Evolutionary conservation across 2,113 vertebrate species (phyloP).

Genomic region (Eclectus roratus): DNA sequence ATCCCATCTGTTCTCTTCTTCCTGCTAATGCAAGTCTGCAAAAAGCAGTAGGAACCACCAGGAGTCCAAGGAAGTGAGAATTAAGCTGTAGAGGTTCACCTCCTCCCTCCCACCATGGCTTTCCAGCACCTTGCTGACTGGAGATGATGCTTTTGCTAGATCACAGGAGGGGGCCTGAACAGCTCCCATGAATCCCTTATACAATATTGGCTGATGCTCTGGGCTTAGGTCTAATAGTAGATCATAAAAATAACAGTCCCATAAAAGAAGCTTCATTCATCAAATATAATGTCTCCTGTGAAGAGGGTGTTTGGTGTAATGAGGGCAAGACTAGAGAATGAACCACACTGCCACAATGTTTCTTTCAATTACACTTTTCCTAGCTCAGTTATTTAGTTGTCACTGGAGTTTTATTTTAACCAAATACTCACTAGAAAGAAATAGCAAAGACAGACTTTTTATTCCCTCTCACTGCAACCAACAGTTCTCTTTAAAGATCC

Average conservation of each 20-base stretch:
- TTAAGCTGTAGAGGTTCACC: neutral
- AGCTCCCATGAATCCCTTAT: neutral
- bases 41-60: neutral
- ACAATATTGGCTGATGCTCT: neutral
- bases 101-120: neutral
- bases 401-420: neutral
- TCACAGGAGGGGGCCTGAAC: neutral
- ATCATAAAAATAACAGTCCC: neutral
- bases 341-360: neutral
- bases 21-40: neutral
- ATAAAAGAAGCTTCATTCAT: neutral
- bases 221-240: neutral
- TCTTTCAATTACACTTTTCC: neutral
- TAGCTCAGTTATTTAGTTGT: neutral
- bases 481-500: neutral
- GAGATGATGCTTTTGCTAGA: neutral
- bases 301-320: neutral
- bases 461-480: neutral
- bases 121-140: neutral
- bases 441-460: neutral
- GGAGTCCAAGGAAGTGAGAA: neutral
- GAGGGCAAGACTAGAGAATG: neutral
- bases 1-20: neutral
- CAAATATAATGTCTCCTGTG: neutral
- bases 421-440: neutral